Base-by-base conservation (phyloP, 2,888 invertebrate genomes). In the Leucophenga montana region DNA sequence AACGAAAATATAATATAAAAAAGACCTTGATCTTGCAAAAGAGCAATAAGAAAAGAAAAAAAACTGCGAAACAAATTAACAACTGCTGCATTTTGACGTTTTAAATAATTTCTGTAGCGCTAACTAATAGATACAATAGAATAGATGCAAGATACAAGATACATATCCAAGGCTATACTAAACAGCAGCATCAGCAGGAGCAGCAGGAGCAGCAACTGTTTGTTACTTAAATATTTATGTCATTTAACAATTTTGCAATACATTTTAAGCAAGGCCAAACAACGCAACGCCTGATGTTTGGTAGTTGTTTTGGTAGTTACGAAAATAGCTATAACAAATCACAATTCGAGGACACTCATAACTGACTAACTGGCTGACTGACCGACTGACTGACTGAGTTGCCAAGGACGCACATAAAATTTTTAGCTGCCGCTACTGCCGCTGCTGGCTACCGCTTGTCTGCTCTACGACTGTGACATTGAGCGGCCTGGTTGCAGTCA, bases 341-440 rank as follows among this genome's bases (percentile, higher is more conserved):
- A 14, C 22, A 4, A 1, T 39, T 46, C 62, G 18, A 44, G 61
- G 61, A 18, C 44, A 22, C 27, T 11, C 61, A 61, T 39, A 61
- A 18, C 18, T 61, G 39, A 61, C 61, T 61, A 39, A 20, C 61
- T 61, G 44, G 39, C 61, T 61, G 27, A 64, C 39, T 62, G 62
- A 20, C 62, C 14, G 20, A 20, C 2, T 20, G 62, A 14, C 11
- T n/a, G 59, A 33, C 20, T 59, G 56, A n/a, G 57, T 27, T 18
- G 18, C 65, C 75, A 80, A 80, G 79, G 79, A 77, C 79, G 70
- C 68, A 71, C 82, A 80, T 82, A 74, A 82, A 77, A 73, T 8
- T 77, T 80, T 80, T 82, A 82, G 78, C 78, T 39, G 13, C 50
- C 50, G 20, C 22, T 16, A 77, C 78, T 39, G 13, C 50, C 50